Base-by-base conservation (phyloP, 2,113 vertebrate species). In the Phalacrocorax pelagicus region DNA sequence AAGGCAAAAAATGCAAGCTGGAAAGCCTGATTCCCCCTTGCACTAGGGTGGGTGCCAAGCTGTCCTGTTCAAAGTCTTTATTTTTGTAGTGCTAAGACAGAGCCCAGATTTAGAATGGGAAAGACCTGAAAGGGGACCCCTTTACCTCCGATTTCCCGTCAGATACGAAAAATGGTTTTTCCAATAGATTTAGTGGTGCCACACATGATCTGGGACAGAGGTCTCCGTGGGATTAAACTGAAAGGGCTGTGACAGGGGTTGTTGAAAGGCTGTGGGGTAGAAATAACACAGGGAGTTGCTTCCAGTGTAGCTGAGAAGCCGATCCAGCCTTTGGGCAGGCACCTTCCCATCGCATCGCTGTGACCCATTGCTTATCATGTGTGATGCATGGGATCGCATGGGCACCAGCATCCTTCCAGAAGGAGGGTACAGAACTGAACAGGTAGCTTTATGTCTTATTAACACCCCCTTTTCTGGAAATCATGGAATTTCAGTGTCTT, bases 1-100 rank as follows among this genome's bases (percentile, higher is more conserved):
- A 95, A 88, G 81, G 62, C 61, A 78, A 93, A 93, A 91, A 71
- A 85, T 77, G 73, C 84, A 86, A 20, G 58, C 82, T 94, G 87
- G 84, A 87, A 93, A 94, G 73, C 4, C 1, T 61, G 52, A 75
- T 79, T 82, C 73, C 70, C 65, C 27, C 32, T 77, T 65, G 58
- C 21, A 5, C 1, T 11, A 65, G 78, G 36, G 83, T 38, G 70
- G 66, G 51, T 95, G 89, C 91, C 84, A 85, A 89, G 81, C 91
- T 90, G 89, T 66, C 95, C 94, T 70, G 0, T n/a, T 74, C 78
- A 47, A 40, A 77, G 58, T 16, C 59, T 92, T 61, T 91, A 84
- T 29, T 73, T 90, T 89, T 77, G 66, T 69, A 51, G 54, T 23
- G 34, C 81, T 86, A 85, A 93, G 93, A 54, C 74, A 87, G 83